A percentile compares a stretch with the other conserved stretches of the same genome.
Evolutionary conservation across 2,888 invertebrate genomes (phyloP).

Genomic region (Catocala nupta): DNA sequence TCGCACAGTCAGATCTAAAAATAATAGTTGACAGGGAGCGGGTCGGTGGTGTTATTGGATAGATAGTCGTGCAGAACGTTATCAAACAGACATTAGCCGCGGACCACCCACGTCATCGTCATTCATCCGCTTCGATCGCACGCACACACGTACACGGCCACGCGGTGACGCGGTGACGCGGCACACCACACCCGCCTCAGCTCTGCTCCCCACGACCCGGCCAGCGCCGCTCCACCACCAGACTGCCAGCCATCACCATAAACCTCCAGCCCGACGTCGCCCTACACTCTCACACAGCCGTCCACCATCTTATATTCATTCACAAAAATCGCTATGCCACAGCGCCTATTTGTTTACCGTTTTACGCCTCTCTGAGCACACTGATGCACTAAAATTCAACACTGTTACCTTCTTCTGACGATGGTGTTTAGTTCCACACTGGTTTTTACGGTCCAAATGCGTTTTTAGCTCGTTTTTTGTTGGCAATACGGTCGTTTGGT

Average conservation of each 20-base stretch:
- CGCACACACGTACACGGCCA: conserved; percentile 71
- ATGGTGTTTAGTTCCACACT: conserved; percentile 56
- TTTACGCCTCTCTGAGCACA: conserved; percentile 68
- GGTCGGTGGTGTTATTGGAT: conserved; percentile 50
- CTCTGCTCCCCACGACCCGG: conserved; percentile 23
- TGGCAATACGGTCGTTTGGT: conserved; percentile 67
- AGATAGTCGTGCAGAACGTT: conserved; percentile 61
- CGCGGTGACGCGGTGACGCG: conserved; percentile 42
- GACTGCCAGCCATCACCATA: conserved; percentile 20
- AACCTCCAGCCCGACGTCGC: conserved; percentile 57
- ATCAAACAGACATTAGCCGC: conserved; percentile 79
- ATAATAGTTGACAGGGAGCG: conserved; percentile 71
- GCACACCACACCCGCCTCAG: conserved; percentile 59
- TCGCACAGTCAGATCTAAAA: conserved; percentile 64
- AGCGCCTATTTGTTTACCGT: conserved; percentile 81
- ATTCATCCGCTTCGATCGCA: conserved; percentile 84
- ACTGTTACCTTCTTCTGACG: conserved; percentile 44
- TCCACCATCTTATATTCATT: conserved; percentile 87
- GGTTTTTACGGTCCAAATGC: conserved; percentile 52
- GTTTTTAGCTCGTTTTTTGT: conserved; percentile 72
- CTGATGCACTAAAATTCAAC: conserved; percentile 44
- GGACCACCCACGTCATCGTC: conserved; percentile 78
- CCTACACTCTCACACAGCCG: conserved; percentile 70
- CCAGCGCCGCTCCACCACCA: conserved; percentile 30
- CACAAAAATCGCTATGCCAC: conserved; percentile 83